Evolutionary conservation across 2,797 vertebrate genomes (phyloP), one percentile per base, ranked within the genome.

Genomic region (Margarornis squamiger): DNA sequence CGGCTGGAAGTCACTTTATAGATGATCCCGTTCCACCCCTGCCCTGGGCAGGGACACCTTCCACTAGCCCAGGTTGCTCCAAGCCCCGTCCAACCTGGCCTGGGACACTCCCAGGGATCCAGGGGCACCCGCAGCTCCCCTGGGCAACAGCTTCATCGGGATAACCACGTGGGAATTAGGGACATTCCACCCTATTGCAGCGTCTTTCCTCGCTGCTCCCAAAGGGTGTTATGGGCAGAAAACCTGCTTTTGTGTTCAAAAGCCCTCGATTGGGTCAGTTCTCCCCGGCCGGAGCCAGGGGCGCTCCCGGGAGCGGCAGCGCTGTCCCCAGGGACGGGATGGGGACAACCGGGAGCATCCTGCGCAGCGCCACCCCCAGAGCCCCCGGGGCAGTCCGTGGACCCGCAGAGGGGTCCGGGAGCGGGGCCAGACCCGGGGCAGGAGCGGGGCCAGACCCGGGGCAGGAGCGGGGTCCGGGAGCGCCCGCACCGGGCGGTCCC

Each of bases 241-340:
- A 3, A 14, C 0, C 29, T 1, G 23, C 13, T 58, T 49, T 52
- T 32, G 43, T 9, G 5, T 1, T 6, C 43, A 0, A 9, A 2
- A 48, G 9, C 45, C 3, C 15, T 0, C 2, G 8, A 1, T 3
- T 9, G 8, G 17, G 17, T 12, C 15, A 1, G 0, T 1, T n/a
- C 18, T 27, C 3, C 10, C 17, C 8, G 9, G 12, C 22, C 49
- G 2, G 24, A 12, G 52, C 27, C 8, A 1, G 51, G 26, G 36
- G 1, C 15, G 10, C 55, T 36, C 26, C 27, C 7, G 41, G 41
- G 45, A 51, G 23, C 29, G 45, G 34, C 55, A 12, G 45, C 23
- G 71, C 75, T 2, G 32, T 51, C 49, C 49, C 15, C 26, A 19
- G 30, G 52, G 52, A 11, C 27, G n/a, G 34, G 20, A 18, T 9